Base-by-base conservation (phyloP, 2,888 invertebrate genomes). In the Latrodectus hesperus region DNA sequence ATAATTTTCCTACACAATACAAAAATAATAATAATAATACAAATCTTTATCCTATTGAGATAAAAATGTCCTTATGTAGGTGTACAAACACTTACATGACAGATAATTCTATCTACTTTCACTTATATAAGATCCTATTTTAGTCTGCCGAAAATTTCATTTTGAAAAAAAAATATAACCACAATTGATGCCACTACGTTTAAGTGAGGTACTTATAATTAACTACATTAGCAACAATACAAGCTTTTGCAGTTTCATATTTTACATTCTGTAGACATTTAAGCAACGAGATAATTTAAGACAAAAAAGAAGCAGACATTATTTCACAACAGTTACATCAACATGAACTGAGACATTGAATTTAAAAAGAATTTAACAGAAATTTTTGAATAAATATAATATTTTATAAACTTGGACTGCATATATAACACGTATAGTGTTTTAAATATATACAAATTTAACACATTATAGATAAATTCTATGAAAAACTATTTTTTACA, bases 11-110 rank as follows among this genome's bases (percentile, higher is more conserved):
- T 86, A 86, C 38, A 38, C 67, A 53, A 86, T 86, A 86, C 81
- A 86, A 86, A 86, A 86, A 86, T 86, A 86, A 86, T 81, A 86
- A 77, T 38, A 79, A 65, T 74, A 70, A 73, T 86, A 86, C 86
- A 86, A 86, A 86, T 81, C 81, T 65, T 72, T 52, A 71, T 72
- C 60, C 81, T 86, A 86, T 71, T 72, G 72, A 77, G 67, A 77
- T 81, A 81, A 52, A 81, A 86, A 86, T 81, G 64, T 65, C 22
- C 64, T 85, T 79, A 67, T 70, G 60, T 52, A 73, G 60, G 86
- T 86, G 86, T 86, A 86, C 67, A 86, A 86, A 86, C 86, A 86
- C 81, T 85, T 64, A 81, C 67, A 81, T 86, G 86, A 65, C 26
- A 26, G n/a, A 64, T 53, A n/a, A 26, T 53, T 71, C 80, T 81